Evolutionary conservation across 2,113 vertebrate species (phyloP).

Genomic region (Paedocypris sp.): DNA sequence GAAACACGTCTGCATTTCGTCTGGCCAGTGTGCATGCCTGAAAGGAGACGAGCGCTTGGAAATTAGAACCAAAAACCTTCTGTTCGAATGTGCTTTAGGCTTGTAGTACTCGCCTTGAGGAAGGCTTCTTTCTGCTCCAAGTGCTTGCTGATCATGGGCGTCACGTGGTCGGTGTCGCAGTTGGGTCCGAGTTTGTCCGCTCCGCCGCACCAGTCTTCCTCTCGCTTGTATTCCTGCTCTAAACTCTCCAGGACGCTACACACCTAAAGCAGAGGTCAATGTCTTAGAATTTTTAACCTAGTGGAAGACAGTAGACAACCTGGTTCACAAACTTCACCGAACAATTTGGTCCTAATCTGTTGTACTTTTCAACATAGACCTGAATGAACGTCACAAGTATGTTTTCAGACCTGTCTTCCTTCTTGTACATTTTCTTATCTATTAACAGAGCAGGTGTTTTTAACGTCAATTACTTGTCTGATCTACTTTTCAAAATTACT

Average conservation of each 20-base stretch:
- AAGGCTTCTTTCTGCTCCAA: conserved; percentile 97
- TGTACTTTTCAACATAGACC: too few relatives aligned
- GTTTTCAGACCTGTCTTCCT: too few relatives aligned
- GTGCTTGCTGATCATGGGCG: conserved; percentile 97
- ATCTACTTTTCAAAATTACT: too few relatives aligned
- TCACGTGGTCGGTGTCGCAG: conserved; percentile 91
- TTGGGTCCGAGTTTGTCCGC: conserved; percentile 95
- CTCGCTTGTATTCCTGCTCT: conserved; percentile 95
- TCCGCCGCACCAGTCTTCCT: conserved; percentile 97
- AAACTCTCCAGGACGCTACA: conserved; percentile 95
- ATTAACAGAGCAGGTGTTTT: too few relatives aligned
- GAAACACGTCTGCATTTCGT: conserved; percentile 93
- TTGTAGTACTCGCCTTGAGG: conserved; percentile 69
- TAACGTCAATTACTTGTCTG: too few relatives aligned
- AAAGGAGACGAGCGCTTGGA: not conserved
- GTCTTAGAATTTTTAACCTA: too few relatives aligned
- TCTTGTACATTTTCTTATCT: too few relatives aligned
- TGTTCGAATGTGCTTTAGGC: not conserved
- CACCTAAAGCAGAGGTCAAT: conserved; percentile 63
- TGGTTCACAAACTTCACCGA: too few relatives aligned
- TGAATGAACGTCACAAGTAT: too few relatives aligned
- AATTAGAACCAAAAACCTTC: not conserved
- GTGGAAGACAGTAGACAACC: too few relatives aligned
- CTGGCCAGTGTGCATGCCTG: conserved; percentile 92
- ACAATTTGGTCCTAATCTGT: too few relatives aligned